A percentile compares a stretch with the other conserved stretches of the same genome.
Evolutionary conservation across 2,797 vertebrate genomes (phyloP).

Genomic region (Halcyon smyrnensis): DNA sequence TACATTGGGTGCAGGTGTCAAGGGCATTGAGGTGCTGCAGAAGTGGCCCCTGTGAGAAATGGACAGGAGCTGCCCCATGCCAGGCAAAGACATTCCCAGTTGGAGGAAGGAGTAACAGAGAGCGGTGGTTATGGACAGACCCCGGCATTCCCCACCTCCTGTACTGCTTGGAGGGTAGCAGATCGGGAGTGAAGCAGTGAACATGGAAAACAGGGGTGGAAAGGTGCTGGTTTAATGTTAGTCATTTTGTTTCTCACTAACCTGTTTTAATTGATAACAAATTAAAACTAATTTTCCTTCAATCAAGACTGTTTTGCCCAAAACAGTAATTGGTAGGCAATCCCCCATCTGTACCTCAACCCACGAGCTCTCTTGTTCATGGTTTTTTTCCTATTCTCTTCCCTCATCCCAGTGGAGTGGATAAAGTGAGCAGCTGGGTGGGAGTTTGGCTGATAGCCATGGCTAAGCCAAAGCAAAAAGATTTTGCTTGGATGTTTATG

Average conservation of each 20-base stretch:
- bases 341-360: background rate
- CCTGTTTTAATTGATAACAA: background rate
- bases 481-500: background rate
- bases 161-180: accelerated
- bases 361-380: background rate
- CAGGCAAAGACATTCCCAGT: accelerated
- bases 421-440: background rate
- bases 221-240: background rate
- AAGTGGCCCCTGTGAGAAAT: background rate
- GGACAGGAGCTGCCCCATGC: background rate
- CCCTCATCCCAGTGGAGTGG: background rate
- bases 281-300: background rate
- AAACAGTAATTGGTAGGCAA: background rate
- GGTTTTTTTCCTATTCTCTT: background rate
- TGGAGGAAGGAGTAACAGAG: background rate
- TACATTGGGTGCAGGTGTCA: background rate
- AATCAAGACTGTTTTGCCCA: background rate
- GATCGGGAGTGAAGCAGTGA: background rate
- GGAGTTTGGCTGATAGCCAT: background rate
- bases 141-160: background rate
- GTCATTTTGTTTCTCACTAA: background rate
- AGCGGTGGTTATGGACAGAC: background rate
- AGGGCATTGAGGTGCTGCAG: accelerated
- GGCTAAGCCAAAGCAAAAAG: background rate
- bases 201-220: background rate